Base-by-base conservation (phyloP, 2,113 vertebrate species). In the Eulemur rufifrons region DNA sequence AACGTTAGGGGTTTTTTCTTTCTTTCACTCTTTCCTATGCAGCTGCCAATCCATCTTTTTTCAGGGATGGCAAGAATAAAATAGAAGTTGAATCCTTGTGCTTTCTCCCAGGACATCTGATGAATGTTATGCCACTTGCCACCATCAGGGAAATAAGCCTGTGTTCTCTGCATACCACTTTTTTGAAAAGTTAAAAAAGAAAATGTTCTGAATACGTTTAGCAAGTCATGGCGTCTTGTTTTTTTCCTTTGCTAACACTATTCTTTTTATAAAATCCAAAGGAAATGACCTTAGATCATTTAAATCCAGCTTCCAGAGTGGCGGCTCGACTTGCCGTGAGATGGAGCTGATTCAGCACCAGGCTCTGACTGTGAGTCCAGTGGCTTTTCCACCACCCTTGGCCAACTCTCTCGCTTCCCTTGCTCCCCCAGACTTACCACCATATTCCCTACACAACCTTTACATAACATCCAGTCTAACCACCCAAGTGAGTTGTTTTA, bases 21-120 rank as follows among this genome's bases (percentile, higher is more conserved):
- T 61, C 34, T 94, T 68, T 64, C 37, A 27, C n/a, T 77, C 23
- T 37, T 87, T 88, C 29, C 52, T 63, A 39, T 89, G 2, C 32
- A 78, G 21, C 66, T 82, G 66, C 80, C n/a, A 66, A 71, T 86
- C 66, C 34, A 59, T 45, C 56, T 84, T 39, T 73, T 82, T 68
- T 76, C 50, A 71, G 68, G 71, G 25, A 66, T 18, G 21, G 42
- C 0, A 52, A 29, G 32, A 39, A 10, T 56, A 59, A 88, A 93
- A 81, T 2, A 94, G 56, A 27, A 88, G 20, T 17, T 50, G 3
- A 52, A 52, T 20, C 14, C 11, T 95, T 93, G 77, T 52, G 59
- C 59, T 93, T 88, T 89, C 77, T 93, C 86, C 82, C n/a, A 86
- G 47, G 61, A 93, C 52, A 32, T 54, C 50, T 76, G 76, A 18